Percentiles rank a stretch among this genome's conserved stretches.
These are phyloP conservation scores for Ophraella communa DNA, from an alignment of 2,888 invertebrate genomes.

Conservation along the genomic window DNA sequence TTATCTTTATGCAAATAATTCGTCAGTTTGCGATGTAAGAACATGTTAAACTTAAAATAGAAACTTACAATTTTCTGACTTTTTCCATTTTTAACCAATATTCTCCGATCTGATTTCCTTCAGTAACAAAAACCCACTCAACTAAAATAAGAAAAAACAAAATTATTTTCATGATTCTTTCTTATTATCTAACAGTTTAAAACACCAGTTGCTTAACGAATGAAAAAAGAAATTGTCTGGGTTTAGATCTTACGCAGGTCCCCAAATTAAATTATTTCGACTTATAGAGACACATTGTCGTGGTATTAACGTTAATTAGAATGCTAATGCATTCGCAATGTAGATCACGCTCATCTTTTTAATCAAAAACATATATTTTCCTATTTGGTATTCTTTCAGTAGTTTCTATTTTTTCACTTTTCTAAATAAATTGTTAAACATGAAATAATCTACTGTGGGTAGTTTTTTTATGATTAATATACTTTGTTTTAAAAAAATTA, in stretches of 20 bases:
- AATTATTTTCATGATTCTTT: not conserved
- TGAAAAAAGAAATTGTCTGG: not conserved
- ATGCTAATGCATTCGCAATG: not conserved
- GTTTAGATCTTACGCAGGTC: not conserved
- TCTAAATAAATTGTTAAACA: too few species aligned
- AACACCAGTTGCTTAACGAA: not conserved
- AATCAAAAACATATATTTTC: not conserved
- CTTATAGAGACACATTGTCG: constrained; percentile 14
- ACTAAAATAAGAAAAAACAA: not conserved
- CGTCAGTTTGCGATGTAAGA: too few species aligned
- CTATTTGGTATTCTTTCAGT: not conserved
- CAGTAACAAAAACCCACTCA: not conserved
- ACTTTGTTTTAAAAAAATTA: too few species aligned
- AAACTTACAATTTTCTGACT: constrained; percentile 16
- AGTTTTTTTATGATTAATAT: too few species aligned
- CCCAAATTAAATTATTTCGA: not conserved
- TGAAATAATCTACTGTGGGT: too few species aligned
- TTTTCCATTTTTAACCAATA: constrained; percentile 3
- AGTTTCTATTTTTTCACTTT: not conserved
- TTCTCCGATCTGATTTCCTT: not conserved
- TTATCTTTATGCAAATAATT: too few species aligned
- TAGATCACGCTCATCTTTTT: not conserved
- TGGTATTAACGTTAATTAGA: not conserved
- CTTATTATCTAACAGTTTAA: not conserved
- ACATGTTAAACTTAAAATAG: not conserved